Evolutionary conservation across 2,797 vertebrate genomes (phyloP).

Genomic region (Enteromius fasciolatus): DNA sequence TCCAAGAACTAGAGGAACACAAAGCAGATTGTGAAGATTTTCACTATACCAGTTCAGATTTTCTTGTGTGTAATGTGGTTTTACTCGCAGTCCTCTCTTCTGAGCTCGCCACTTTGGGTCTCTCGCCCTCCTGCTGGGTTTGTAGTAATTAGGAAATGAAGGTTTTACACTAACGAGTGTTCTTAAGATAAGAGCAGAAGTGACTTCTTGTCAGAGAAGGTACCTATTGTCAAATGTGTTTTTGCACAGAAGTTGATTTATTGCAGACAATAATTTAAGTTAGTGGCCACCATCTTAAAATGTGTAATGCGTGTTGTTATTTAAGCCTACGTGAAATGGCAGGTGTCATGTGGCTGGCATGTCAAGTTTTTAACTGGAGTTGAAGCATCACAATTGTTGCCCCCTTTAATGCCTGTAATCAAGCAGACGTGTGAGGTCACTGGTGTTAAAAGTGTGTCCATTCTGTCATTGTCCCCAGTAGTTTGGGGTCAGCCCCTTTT

Average conservation of each 20-base stretch:
- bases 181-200: conserved; percentile 66
- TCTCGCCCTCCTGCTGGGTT: conserved; percentile 57
- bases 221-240: conserved; percentile 67
- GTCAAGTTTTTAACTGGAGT: background rate
- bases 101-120: conserved; percentile 27
- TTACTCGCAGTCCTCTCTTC: conserved; percentile 41
- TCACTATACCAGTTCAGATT: background rate
- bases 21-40: background rate
- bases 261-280: background rate
- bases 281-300: background rate
- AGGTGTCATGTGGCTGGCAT: background rate
- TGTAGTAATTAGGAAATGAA: conserved; percentile 68
- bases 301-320: background rate
- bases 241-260: conserved; percentile 61
- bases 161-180: conserved; percentile 71
- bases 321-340: background rate
- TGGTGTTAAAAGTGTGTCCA: conserved; percentile 76
- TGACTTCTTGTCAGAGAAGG: conserved; percentile 69
- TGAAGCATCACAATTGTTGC: conserved; percentile 13
- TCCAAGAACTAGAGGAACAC: background rate
- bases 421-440: conserved; percentile 72
- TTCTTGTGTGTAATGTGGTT: background rate
- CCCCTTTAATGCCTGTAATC: conserved; percentile 60
- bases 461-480: conserved; percentile 70
- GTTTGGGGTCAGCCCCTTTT: conserved; percentile 66